phyloP scores from a whole-genome alignment of 2,888 invertebrate species.

The Noctua janthina region DNA sequence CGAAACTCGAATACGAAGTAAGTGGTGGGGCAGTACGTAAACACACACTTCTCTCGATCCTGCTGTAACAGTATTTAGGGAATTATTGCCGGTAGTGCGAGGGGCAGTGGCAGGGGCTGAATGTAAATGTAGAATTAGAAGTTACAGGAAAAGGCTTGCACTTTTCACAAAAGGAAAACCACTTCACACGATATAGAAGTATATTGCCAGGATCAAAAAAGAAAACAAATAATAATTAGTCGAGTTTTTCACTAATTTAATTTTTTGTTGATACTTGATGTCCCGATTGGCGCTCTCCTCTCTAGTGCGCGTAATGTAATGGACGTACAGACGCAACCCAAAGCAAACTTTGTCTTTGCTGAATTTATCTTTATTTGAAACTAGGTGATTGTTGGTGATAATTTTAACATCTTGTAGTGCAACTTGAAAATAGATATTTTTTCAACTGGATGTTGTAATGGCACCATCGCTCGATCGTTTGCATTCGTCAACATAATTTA shows the following conservation, averaged over 20 bases:
- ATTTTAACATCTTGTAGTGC: slow-evolving; percentile 15
- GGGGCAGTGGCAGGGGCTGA: no score
- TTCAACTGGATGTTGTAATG: not conserved
- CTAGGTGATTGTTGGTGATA: slow-evolving; percentile 59
- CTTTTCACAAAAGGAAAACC: not conserved
- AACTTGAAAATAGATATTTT: slow-evolving; percentile 14
- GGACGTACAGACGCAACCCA: slow-evolving; percentile 73
- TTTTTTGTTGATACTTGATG: not conserved
- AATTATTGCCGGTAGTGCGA: no score
- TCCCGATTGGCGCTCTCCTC: slow-evolving; percentile 1
- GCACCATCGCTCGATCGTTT: slow-evolving; percentile 27
- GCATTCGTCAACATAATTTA: slow-evolving; percentile 60
- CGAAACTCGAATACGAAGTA: not conserved
- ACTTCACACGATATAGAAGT: not conserved
- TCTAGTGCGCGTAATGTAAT: slow-evolving; percentile 63
- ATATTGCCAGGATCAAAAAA: not conserved
- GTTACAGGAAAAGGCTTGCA: not conserved
- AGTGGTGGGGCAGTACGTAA: not conserved
- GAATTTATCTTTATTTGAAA: slow-evolving; percentile 52
- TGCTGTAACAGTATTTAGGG: no score
- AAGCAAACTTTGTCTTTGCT: slow-evolving; percentile 67
- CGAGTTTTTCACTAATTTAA: not conserved
- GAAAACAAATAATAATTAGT: not conserved
- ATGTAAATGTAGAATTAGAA: no score
- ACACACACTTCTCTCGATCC: not conserved